Base-by-base conservation (phyloP, 2,797 vertebrate genomes). In the Argentina silus region DNA sequence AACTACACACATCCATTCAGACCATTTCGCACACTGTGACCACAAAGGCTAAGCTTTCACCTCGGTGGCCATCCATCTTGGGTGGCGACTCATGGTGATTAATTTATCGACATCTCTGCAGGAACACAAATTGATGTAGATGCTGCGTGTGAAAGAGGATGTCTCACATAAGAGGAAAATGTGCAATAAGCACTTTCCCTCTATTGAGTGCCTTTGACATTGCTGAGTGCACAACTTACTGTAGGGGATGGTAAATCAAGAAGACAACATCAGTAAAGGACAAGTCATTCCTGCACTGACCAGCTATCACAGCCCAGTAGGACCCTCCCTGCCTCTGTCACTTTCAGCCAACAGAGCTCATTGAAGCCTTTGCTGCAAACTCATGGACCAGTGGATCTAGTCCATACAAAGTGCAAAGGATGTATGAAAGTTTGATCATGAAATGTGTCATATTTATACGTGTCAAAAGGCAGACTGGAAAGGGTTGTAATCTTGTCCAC, bases 101-200 rank as follows among this genome's bases (percentile, higher is more conserved):
- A 47, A 43, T 61, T 75, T 78, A 85, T 83, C 67, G 76, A 80
- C 73, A 78, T 79, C 78, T 81, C 63, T 51, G 69, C 67, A 60
- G 53, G 48, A 17, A 62, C 62, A 36, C 56, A 75, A 81, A 82
- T 78, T 77, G 69, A 79, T 74, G 68, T 62, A 53, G 75, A 76
- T 65, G 61, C 69, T 78, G 68, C 77, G 76, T 59, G 68, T 57
- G 44, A 59, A 64, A 70, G 0, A 67, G 21, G 45, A 67, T 66
- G 76, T 50, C 5, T 60, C 27, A 61, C 71, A 60, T 69, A 57
- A 51, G 53, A 53, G 27, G 21, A 53, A 80, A 73, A 62, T 79
- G 65, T 64, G 6, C 63, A 72, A 45, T 84, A 78, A 84, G 77
- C 65, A 60, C 43, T 78, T 80, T 60, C 67, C 62, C 5, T 6